Percentiles rank a stretch among this genome's conserved stretches.
Conservation (phyloP, 2,888 invertebrate species). For the Odontocerum albicorne region DNA sequence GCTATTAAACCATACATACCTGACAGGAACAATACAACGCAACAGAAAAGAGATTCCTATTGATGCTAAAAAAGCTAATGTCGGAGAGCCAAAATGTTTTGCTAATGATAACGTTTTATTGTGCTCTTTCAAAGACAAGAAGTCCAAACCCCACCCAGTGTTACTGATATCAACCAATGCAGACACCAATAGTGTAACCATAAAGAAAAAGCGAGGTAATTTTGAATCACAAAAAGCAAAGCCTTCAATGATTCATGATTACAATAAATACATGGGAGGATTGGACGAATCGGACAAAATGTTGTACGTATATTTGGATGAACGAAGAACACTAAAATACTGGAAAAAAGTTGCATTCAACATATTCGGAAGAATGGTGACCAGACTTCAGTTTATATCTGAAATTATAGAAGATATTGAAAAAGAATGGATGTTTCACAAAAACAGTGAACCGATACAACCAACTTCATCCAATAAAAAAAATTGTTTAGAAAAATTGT, state of each 20-base stretch:
- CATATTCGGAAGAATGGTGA: slow-evolving; percentile 38
- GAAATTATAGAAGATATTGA: slow-evolving; percentile 4
- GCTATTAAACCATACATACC: neutral
- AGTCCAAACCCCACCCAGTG: slow-evolving; percentile 4
- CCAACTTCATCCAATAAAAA: neutral
- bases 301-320: slow-evolving; percentile 38
- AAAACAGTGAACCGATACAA: neutral
- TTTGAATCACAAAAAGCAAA: neutral
- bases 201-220: neutral
- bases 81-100: slow-evolving; percentile 3
- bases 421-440: neutral
- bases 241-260: slow-evolving; percentile 18
- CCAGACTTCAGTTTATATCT: slow-evolving; percentile 35
- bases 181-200: neutral
- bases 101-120: slow-evolving; percentile 10
- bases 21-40: neutral
- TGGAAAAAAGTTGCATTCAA: slow-evolving; percentile 39
- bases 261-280: slow-evolving; percentile 38
- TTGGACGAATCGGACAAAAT: slow-evolving; percentile 39
- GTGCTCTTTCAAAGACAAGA: slow-evolving; percentile 7
- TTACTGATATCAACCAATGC: slow-evolving; percentile 11
- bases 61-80: slow-evolving; percentile 3
- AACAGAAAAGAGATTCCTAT: no score
- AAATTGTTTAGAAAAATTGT: slow-evolving; percentile 28
- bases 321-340: slow-evolving; percentile 36